These are phyloP conservation scores for Selenia dentaria DNA, from an alignment of 2,888 invertebrate species.

Conservation along the genomic window DNA sequence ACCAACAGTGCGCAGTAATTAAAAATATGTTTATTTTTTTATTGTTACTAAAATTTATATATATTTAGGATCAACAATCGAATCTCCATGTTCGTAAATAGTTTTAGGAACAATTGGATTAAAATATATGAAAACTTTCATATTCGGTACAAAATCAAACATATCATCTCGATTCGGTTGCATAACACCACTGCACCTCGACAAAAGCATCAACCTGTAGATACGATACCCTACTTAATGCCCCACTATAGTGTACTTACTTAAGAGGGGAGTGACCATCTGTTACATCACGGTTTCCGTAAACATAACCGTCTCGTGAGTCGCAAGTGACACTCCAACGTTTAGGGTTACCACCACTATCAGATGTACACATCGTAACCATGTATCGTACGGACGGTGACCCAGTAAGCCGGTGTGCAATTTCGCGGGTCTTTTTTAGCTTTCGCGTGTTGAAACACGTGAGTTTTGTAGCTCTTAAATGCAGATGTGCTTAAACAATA, in stretches of 20 bases:
- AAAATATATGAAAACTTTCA: too few species aligned
- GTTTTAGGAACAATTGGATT: too few species aligned
- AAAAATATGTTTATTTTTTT: too few species aligned
- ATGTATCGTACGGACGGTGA: not conserved
- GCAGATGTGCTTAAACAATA: too few species aligned
- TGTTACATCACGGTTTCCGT: slow-evolving; percentile 58
- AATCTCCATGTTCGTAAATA: too few species aligned
- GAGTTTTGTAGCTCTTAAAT: not conserved
- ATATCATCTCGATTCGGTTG: slow-evolving; percentile 44
- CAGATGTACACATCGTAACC: too few species aligned
- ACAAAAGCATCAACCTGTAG: slow-evolving; percentile 58
- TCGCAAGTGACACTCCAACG: not conserved
- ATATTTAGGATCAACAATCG: too few species aligned
- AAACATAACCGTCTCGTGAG: slow-evolving; percentile 36
- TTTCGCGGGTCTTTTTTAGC: not conserved
- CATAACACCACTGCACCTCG: slow-evolving; percentile 31
- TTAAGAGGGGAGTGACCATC: slow-evolving; percentile 37
- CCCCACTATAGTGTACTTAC: slow-evolving; percentile 18
- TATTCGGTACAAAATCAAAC: not conserved
- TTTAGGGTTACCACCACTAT: not conserved
- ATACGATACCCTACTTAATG: slow-evolving; percentile 9
- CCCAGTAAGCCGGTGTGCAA: not conserved
- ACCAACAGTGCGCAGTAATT: too few species aligned
- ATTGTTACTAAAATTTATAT: too few species aligned
- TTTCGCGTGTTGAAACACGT: not conserved